phyloP scores from a whole-genome alignment of 2,888 invertebrate species.

The Pristionchus arcanus region DNA sequence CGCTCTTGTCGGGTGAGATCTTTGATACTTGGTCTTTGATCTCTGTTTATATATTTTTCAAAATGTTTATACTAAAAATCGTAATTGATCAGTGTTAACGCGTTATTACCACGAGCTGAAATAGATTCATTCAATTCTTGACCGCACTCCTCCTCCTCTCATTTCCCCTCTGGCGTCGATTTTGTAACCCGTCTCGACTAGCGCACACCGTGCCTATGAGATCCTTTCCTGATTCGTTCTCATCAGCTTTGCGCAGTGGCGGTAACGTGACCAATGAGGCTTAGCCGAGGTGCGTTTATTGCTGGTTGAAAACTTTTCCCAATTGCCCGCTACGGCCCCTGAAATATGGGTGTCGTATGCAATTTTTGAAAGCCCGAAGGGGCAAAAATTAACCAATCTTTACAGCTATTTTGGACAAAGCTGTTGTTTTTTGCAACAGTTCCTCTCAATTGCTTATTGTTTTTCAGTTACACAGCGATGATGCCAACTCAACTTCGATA shows the following conservation, averaged over 20 bases:
- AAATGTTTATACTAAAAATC: too few relatives aligned
- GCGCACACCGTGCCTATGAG: neutral
- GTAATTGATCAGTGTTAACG: too few relatives aligned
- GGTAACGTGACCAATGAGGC: conserved; percentile 76
- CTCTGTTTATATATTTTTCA: neutral
- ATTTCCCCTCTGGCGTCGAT: neutral
- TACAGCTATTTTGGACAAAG: too few relatives aligned
- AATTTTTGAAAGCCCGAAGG: conserved; percentile 72
- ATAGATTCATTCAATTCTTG: neutral
- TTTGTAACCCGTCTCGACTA: neutral
- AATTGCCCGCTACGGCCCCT: conserved; percentile 72
- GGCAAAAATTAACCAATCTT: conserved; percentile 15
- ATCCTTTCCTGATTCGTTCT: neutral
- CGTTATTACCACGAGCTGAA: too few relatives aligned
- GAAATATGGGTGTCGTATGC: conserved; percentile 73
- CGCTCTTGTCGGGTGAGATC: conserved; percentile 68
- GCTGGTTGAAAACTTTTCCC: conserved; percentile 76
- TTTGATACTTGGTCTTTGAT: neutral
- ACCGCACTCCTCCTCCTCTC: neutral
- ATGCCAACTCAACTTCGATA: conserved; percentile 66
- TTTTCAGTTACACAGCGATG: conserved; percentile 72
- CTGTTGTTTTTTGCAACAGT: neutral
- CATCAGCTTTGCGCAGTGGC: conserved; percentile 70
- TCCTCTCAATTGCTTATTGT: neutral
- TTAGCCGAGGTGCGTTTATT: conserved; percentile 76